These are phyloP conservation scores for Astropecten irregularis DNA, from an alignment of 53 echinoderm and acorn worm genomes.

Conservation along the genomic window DNA sequence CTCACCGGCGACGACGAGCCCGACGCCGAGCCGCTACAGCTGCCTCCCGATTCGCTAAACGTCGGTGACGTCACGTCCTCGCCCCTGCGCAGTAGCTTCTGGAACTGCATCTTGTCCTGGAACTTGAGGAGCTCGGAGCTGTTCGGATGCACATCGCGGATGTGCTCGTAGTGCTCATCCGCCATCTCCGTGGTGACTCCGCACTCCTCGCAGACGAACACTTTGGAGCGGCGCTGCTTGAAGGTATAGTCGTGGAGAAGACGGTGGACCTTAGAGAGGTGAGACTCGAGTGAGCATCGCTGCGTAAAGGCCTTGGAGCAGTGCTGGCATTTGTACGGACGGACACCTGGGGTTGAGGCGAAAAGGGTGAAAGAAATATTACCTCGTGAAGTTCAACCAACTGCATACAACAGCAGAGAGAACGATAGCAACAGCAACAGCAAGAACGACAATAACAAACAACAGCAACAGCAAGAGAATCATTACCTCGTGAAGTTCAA, in stretches of 20 bases:
- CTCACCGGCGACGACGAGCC: conserved; percentile 17
- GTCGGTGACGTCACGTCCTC: background rate
- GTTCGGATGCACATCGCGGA: conserved; percentile 80
- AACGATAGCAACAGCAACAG: too few relatives aligned
- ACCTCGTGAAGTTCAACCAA: too few relatives aligned
- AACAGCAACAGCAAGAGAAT: too few relatives aligned
- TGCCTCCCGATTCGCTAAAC: background rate
- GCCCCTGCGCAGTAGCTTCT: conserved; percentile 61
- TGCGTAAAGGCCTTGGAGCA: conserved; percentile 94
- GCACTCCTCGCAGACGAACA: conserved; percentile 97
- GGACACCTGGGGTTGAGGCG: conserved; percentile 70
- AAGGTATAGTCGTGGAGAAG: conserved; percentile 70
- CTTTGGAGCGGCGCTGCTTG: conserved; percentile 93
- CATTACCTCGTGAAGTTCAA: too few relatives aligned
- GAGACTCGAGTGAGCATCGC: conserved; percentile 92
- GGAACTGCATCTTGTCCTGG: conserved; percentile 92
- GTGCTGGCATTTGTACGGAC: conserved; percentile 88
- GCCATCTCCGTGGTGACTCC: conserved; percentile 69
- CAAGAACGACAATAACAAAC: too few relatives aligned
- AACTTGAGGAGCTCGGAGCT: conserved; percentile 90
- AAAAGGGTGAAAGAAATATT: too few relatives aligned
- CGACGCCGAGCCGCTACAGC: background rate
- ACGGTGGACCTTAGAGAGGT: conserved; percentile 87
- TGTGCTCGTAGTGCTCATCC: conserved; percentile 86
- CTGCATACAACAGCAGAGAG: too few relatives aligned